Evolutionary conservation across 1,140 invertebrate species (phyloP).

Genomic region (Ceratina japonica): DNA sequence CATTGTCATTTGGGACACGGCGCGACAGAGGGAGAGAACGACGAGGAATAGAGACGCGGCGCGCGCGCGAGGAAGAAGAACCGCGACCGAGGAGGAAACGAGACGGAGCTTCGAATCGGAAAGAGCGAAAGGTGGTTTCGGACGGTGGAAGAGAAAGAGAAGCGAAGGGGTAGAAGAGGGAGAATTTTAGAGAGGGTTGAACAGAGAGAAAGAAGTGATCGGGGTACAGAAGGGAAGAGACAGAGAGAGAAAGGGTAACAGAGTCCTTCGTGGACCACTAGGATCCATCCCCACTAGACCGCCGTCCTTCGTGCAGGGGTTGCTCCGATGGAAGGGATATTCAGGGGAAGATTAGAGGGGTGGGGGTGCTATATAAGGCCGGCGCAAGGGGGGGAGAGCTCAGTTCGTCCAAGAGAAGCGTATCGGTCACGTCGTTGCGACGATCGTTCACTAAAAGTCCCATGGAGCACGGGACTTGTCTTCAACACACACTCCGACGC

Average conservation of each 20-base stretch:
- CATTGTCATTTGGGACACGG: conserved; percentile 68
- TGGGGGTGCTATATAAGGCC: conserved; percentile 77
- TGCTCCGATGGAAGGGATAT: conserved; percentile 63
- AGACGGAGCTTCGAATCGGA: neutral
- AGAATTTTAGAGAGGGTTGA: conserved; percentile 41
- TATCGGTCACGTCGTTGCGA: conserved; percentile 72
- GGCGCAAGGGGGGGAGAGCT: conserved; percentile 77
- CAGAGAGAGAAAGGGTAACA: conserved; percentile 25
- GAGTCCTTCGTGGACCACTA: conserved; percentile 61
- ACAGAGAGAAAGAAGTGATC: conserved; percentile 36
- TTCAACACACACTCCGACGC: conserved; percentile 23
- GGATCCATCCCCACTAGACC: conserved; percentile 67
- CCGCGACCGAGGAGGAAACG: neutral
- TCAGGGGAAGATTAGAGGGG: conserved; percentile 71
- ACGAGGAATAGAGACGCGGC: neutral
- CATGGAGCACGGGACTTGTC: conserved; percentile 61
- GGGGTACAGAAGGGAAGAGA: conserved; percentile 7
- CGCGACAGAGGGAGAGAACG: conserved; percentile 4
- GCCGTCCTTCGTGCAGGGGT: conserved; percentile 62
- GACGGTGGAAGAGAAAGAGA: conserved; percentile 20
- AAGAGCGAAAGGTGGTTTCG: conserved; percentile 14
- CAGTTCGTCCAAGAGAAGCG: conserved; percentile 78
- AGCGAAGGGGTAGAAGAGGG: conserved; percentile 4
- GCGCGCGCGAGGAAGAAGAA: neutral
- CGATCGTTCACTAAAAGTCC: conserved; percentile 53